These are phyloP conservation scores for Acanthurus lineatus DNA, from an alignment of 2,797 vertebrate species.

Conservation along the genomic window DNA sequence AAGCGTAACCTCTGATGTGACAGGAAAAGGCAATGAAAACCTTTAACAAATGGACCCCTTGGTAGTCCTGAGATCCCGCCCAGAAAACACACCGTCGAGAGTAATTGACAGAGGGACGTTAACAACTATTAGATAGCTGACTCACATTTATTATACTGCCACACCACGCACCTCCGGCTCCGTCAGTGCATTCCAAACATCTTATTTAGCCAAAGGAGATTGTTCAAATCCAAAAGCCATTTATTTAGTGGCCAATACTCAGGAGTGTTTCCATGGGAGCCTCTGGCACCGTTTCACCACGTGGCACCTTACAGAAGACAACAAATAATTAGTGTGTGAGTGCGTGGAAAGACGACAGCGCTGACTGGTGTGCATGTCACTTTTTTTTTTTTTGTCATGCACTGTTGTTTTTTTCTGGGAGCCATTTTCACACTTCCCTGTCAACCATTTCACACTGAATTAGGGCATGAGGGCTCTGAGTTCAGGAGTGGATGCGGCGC, in stretches of 20 bases:
- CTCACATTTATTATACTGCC: slow-evolving; percentile 76
- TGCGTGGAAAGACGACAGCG: slow-evolving; percentile 13
- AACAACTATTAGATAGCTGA: slow-evolving; percentile 77
- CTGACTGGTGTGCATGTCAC: slow-evolving; percentile 53
- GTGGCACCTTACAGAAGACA: slow-evolving; percentile 62
- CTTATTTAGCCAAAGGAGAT: slow-evolving; percentile 78
- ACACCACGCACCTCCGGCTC: slow-evolving; percentile 65
- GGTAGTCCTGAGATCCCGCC: slow-evolving; percentile 56
- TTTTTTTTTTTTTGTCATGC: slow-evolving; percentile 36
- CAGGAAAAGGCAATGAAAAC: slow-evolving; percentile 5
- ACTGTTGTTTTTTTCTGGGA: slow-evolving; percentile 39
- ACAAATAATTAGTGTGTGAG: slow-evolving; percentile 72
- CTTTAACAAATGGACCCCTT: slow-evolving; percentile 56
- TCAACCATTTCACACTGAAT: slow-evolving; percentile 76
- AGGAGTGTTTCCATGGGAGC: slow-evolving; percentile 53
- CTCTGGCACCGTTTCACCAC: slow-evolving; percentile 54
- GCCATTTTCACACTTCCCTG: slow-evolving; percentile 67
- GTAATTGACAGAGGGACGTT: slow-evolving; percentile 77
- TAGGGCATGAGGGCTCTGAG: slow-evolving; percentile 56
- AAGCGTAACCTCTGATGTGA: slow-evolving; percentile 3
- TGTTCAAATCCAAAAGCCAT: slow-evolving; percentile 74
- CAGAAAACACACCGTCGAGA: slow-evolving; percentile 59
- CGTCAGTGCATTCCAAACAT: slow-evolving; percentile 75
- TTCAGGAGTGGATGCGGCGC: slow-evolving; percentile 57
- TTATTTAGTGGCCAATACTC: slow-evolving; percentile 67